Conservation (phyloP, 64 coral and sea anemone species). For the Montipora sp. region DNA sequence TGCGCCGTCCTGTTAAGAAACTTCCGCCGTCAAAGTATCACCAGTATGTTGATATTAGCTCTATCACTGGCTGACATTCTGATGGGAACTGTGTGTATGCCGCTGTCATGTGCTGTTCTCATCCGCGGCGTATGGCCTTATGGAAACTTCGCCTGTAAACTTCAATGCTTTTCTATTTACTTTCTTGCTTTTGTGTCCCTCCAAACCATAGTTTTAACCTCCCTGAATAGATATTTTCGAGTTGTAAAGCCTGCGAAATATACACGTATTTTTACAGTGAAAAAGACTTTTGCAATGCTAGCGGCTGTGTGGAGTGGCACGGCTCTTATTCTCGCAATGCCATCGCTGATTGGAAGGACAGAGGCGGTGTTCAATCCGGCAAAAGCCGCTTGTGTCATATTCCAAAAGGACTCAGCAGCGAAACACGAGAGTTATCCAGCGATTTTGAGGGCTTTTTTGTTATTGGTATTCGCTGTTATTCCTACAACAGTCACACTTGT, state of each 20-base stretch:
- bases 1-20: slow-evolving; percentile 33
- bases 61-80: slow-evolving; percentile 51
- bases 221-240: slow-evolving; percentile 66
- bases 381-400: slow-evolving; percentile 73
- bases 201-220: slow-evolving; percentile 61
- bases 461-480: slow-evolving; percentile 46
- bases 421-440: slow-evolving; percentile 18
- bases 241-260: slow-evolving; percentile 56
- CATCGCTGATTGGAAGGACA: background rate
- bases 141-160: slow-evolving; percentile 11
- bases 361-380: slow-evolving; percentile 36
- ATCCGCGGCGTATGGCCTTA: slow-evolving; percentile 52
- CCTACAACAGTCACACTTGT: slow-evolving; percentile 47
- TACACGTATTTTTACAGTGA: slow-evolving; percentile 57
- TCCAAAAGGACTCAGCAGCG: background rate
- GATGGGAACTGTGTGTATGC: slow-evolving; percentile 59
- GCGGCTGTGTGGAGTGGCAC: slow-evolving; percentile 23
- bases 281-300: slow-evolving; percentile 24
- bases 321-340: slow-evolving; percentile 30
- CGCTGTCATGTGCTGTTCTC: slow-evolving; percentile 33
- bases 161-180: slow-evolving; percentile 73
- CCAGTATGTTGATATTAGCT: slow-evolving; percentile 61
- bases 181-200: slow-evolving; percentile 56
- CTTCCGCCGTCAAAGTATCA: slow-evolving; percentile 25
- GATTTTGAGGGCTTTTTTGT: slow-evolving; percentile 1